Evolutionary conservation across 2,888 invertebrate species (phyloP), one percentile per base, ranked within the genome.

Genomic region (Leptinotarsa juncta): DNA sequence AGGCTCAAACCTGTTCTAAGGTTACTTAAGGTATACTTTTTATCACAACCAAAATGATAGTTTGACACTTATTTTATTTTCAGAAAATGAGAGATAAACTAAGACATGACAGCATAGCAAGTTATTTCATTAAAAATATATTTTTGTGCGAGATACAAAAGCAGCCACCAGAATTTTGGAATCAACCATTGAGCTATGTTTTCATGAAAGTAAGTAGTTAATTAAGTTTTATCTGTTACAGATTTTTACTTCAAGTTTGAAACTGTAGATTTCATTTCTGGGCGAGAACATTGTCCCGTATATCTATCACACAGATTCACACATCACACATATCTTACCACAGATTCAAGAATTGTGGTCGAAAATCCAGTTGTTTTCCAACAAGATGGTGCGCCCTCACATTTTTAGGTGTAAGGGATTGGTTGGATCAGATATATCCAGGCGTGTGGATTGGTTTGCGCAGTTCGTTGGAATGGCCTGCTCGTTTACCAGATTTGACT

Each of bases 1-100:
- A 70, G 32, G 7, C 51, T 75, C n/a, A 75, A 75, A 53, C 75
- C 75, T 67, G 72, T 67, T 48, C 53, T 75, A 55, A 67, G 67
- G 49, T 20, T 75, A 23, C 53, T 75, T 48, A 75, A 75, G 69
- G 75, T 75, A 71, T 10, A 3, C 0, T 42, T 3, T 42, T 42
- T 10, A 1, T 42, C 42, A 42, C 0, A 3, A 3, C 42, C 42
- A 10, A 42, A 12, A 10, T 42, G 42, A 20, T 57, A 20, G 26
- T 1, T 42, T 49, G 5, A 3, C 12, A 42, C 20, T 18, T 15
- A 48, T 53, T 68, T 42, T 16, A 55, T 18, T 72, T 75, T 67
- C 65, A 75, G 75, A 73, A 72, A 73, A 70, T 75, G 72, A 71
- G 71, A 53, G 65, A 71, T 53, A 74, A 67, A 48, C 49, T 67